A percentile compares a stretch with the other conserved stretches of the same genome.
phyloP scores from a whole-genome alignment of 2,797 vertebrate genomes.

The Bufotes viridis region DNA sequence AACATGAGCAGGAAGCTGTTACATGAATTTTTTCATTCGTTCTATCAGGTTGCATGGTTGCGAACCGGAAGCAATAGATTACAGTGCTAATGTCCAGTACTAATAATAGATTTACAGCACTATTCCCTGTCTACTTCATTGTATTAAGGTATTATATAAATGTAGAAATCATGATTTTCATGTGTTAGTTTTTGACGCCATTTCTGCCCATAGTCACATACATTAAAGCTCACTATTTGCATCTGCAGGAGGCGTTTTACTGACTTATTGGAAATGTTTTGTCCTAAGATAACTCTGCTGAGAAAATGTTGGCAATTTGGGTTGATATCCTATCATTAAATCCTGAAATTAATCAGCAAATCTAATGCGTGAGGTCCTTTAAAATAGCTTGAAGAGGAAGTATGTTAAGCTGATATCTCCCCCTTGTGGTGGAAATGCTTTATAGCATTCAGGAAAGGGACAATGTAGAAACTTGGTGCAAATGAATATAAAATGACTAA shows the following conservation, averaged over 20 bases:
- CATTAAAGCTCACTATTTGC: not conserved
- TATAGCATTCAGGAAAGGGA: not conserved
- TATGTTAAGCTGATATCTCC: not conserved
- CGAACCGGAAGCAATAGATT: too few relatives aligned
- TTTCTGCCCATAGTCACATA: too few relatives aligned
- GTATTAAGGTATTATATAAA: too few relatives aligned
- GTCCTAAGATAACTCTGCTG: constrained; percentile 51
- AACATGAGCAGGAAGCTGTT: too few relatives aligned
- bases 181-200: too few relatives aligned
- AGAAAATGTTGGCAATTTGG: not conserved
- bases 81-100: too few relatives aligned
- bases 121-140: too few relatives aligned
- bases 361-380: constrained; percentile 6
- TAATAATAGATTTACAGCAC: too few relatives aligned
- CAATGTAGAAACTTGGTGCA: not conserved
- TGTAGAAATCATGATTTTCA: too few relatives aligned
- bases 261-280: constrained; percentile 14
- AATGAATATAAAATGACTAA: not conserved
- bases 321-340: constrained; percentile 22
- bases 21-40: too few relatives aligned
- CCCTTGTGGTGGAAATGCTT: constrained; percentile 4
- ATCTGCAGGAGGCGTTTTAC: constrained; percentile 11
- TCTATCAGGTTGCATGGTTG: too few relatives aligned
- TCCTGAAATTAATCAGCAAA: constrained; percentile 27
- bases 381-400: not conserved